A percentile compares a stretch with the other conserved stretches of the same genome.
Conservation (phyloP, 2,888 invertebrate genomes). For the Phoenoteleia sp. region DNA sequence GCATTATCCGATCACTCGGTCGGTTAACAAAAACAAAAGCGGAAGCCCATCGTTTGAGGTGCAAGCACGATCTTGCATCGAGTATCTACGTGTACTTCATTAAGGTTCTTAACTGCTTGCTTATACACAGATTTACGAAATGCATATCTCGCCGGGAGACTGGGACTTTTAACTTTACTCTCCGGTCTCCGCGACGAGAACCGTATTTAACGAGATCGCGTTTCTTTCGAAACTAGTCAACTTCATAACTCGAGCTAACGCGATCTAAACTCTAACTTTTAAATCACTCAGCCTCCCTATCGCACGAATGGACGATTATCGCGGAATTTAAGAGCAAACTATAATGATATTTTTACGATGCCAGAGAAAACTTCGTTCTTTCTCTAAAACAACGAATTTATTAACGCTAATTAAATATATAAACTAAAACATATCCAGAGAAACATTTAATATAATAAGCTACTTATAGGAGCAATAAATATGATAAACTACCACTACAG, state of each 20-base stretch:
- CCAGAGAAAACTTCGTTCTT: too few species aligned
- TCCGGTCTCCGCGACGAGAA: constrained; percentile 12
- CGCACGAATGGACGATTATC: constrained; percentile 27
- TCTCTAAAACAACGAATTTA: too few species aligned
- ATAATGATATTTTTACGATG: neutral
- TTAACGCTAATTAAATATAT: too few species aligned
- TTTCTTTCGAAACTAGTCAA: constrained; percentile 46
- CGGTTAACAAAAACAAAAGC: constrained; percentile 55
- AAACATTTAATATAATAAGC: too few species aligned
- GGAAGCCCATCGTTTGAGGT: constrained; percentile 53
- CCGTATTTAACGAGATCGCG: constrained; percentile 44
- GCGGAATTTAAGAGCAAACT: constrained; percentile 10
- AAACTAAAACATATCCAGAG: too few species aligned
- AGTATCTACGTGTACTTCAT: constrained; percentile 62
- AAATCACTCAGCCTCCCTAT: constrained; percentile 34
- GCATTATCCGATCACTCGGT: too few species aligned
- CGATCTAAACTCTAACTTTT: constrained; percentile 51
- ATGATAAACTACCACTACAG: too few species aligned
- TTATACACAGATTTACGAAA: constrained; percentile 62
- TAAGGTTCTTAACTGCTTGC: constrained; percentile 69
- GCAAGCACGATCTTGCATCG: constrained; percentile 57
- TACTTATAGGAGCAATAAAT: too few species aligned
- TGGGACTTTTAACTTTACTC: constrained; percentile 42
- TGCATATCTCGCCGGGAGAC: constrained; percentile 44
- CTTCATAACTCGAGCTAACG: constrained; percentile 43